A percentile compares a stretch with the other conserved stretches of the same genome.
phyloP scores from a whole-genome alignment of 1,140 invertebrate genomes.

The Gryon sp. region DNA sequence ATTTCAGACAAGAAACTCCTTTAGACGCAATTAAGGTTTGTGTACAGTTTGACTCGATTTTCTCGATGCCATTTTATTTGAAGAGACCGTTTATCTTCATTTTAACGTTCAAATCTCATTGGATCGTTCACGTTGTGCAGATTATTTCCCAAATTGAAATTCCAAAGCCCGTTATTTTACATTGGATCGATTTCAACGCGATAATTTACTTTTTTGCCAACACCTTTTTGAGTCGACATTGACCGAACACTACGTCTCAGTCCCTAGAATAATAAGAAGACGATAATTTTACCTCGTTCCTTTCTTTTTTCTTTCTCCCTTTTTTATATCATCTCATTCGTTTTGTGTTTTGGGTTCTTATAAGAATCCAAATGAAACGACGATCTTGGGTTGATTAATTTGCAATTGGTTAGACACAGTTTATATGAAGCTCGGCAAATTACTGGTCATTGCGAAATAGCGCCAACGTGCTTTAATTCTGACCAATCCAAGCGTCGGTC shows the following conservation, averaged over 20 bases:
- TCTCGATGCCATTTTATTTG: neutral
- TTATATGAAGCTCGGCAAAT: conserved; percentile 72
- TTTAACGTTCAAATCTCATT: conserved; percentile 24
- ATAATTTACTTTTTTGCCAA: conserved; percentile 57
- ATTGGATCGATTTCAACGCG: conserved; percentile 45
- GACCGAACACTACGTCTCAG: conserved; percentile 36
- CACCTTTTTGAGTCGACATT: conserved; percentile 23
- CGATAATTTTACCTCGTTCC: conserved; percentile 22
- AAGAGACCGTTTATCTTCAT: conserved; percentile 9
- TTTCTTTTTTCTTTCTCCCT: conserved; percentile 4
- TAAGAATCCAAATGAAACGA: conserved; percentile 45
- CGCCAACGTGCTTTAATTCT: conserved; percentile 65
- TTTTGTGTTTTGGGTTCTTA: conserved; percentile 5
- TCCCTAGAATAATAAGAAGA: conserved; percentile 34
- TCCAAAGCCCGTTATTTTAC: conserved; percentile 42
- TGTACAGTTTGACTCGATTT: neutral
- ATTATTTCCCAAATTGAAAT: conserved; percentile 54
- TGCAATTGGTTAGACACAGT: conserved; percentile 68
- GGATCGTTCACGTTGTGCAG: conserved; percentile 19
- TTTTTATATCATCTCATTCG: neutral
- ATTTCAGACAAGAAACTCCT: conserved; percentile 55
- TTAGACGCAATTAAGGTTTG: conserved; percentile 1
- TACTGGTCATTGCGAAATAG: conserved; percentile 76
- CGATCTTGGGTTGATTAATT: conserved; percentile 76
- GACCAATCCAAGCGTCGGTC: conserved; percentile 42